Percentiles rank a stretch among this genome's conserved stretches.
These are phyloP conservation scores for Danaus melanippus DNA, from an alignment of 1,140 invertebrate species.

Conservation along the genomic window DNA sequence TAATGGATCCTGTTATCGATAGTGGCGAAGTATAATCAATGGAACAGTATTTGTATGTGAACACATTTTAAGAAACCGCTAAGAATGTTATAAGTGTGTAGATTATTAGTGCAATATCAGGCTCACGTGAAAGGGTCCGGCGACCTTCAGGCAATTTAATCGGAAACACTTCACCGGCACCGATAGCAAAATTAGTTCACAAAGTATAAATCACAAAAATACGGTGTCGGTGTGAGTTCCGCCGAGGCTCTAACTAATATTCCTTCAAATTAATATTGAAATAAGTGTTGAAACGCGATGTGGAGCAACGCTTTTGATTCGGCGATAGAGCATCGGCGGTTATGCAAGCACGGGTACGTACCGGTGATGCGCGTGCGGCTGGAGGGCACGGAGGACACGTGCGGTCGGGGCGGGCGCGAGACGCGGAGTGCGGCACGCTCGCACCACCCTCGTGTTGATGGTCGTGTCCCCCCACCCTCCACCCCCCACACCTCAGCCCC, in stretches of 20 bases:
- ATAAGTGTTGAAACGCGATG: slow-evolving; percentile 16
- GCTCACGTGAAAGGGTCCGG: slow-evolving; percentile 20
- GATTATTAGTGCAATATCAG: background rate
- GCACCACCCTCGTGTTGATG: slow-evolving; percentile 11
- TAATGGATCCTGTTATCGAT: too few species aligned
- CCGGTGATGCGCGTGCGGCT: slow-evolving; percentile 24
- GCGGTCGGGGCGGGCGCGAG: slow-evolving; percentile 36
- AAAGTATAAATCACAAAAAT: slow-evolving; percentile 20
- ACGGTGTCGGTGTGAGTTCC: slow-evolving; percentile 18
- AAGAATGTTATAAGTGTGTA: too few species aligned
- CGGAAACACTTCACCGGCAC: slow-evolving; percentile 24
- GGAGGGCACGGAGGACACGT: slow-evolving; percentile 24
- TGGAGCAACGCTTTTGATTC: slow-evolving; percentile 15
- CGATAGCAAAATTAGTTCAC: slow-evolving; percentile 18
- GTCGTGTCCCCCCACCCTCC: slow-evolving; percentile 6
- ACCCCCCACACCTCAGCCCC: slow-evolving; percentile 5
- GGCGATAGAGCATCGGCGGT: slow-evolving; percentile 18
- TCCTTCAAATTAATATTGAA: slow-evolving; percentile 18
- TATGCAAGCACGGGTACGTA: slow-evolving; percentile 36
- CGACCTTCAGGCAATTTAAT: slow-evolving; percentile 18
- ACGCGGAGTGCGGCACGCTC: slow-evolving; percentile 36
- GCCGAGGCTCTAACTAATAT: slow-evolving; percentile 17
- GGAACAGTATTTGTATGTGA: too few species aligned
- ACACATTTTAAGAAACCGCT: too few species aligned
- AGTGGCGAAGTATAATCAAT: too few species aligned